Base-by-base conservation (phyloP, 2,113 vertebrate genomes). In the Gavialis gangeticus region DNA sequence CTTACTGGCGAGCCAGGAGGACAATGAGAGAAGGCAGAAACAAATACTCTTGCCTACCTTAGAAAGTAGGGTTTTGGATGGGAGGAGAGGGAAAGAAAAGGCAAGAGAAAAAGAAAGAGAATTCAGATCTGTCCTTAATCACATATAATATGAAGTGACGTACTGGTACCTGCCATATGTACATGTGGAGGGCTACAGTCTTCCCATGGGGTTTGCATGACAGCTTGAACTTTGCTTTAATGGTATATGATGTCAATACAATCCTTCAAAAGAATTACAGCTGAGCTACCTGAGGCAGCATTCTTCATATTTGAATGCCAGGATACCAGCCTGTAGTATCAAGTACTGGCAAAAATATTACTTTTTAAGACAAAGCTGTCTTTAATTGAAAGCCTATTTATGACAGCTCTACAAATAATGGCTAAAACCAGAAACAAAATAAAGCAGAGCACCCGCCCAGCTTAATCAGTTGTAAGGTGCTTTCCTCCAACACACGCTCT, bases 171-270 rank as follows among this genome's bases (percentile, higher is more conserved):
- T 8, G 1, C 30, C 25, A 76, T 28, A 55, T 12, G 19, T 16
- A 37, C 8, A 6, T 22, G 6, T 16, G 21, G 9, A 37, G 77
- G 30, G 58, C 15, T 24, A 25, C 22, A 16, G 14, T 25, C 55
- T 27, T 57, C 54, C 55, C 3, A 3, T 1, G 1, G 63, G 21
- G 57, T n/a, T 28, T 12, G 59, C 59, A 54, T 22, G 13, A 86
- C 5, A 12, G 34, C 88, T 57, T 10, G 14, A 62, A 0, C 56
- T n/a, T 0, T 2, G 69, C 0, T 3, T 24, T 3, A 3, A 30
- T 1, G 59, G 34, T 73, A 0, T 1, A 2, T 0, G 1, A 27
- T 9, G 30, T 60, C 27, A 58, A 3, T 0, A 8, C 24, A 58
- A 27, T 64, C n/a, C 57, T 58, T n/a, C 34, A 55, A 73, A 83